Evolutionary conservation across 2,797 vertebrate species (phyloP).

Genomic region (Pogonophryne albipinna): DNA sequence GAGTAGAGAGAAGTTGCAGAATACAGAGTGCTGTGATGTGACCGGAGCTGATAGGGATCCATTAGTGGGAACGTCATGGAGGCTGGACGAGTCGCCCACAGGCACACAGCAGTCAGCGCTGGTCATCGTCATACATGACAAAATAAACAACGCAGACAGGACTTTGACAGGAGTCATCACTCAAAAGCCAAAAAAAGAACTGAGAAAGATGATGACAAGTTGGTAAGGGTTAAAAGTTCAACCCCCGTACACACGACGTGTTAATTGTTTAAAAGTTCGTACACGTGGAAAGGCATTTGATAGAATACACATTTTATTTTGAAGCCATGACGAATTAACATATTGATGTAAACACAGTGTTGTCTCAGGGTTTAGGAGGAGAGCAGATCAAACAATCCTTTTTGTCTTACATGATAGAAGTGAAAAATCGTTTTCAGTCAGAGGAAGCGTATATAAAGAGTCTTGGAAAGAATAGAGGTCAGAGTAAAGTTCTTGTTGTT

Average conservation of each 20-base stretch:
- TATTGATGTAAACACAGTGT: conserved; percentile 10
- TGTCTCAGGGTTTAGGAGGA: conserved; percentile 9
- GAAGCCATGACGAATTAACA: conserved; percentile 11
- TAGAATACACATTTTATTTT: conserved; percentile 6
- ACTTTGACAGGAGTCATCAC: conserved; percentile 32
- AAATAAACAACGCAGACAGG: conserved; percentile 17
- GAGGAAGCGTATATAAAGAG: conserved; percentile 1
- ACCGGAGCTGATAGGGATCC: conserved; percentile 40
- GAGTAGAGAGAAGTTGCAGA: conserved; percentile 23
- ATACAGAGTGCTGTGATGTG: conserved; percentile 29
- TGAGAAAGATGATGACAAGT: not conserved
- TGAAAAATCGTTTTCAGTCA: not conserved
- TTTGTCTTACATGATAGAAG: conserved; percentile 7
- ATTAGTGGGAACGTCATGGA: conserved; percentile 46
- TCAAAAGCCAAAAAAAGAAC: conserved; percentile 9
- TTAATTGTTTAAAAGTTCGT: not conserved
- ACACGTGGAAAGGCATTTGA: not conserved
- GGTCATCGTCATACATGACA: conserved; percentile 45
- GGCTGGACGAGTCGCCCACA: conserved; percentile 41
- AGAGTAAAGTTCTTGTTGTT: too few species aligned
- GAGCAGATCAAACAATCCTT: conserved; percentile 9
- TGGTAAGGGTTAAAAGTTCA: not conserved
- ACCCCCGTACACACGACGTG: not conserved
- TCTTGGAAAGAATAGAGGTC: conserved; percentile 9
- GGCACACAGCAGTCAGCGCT: conserved; percentile 48